Evolutionary conservation across 2,113 vertebrate species (phyloP).

Genomic region (Chroicocephalus ridibundus): DNA sequence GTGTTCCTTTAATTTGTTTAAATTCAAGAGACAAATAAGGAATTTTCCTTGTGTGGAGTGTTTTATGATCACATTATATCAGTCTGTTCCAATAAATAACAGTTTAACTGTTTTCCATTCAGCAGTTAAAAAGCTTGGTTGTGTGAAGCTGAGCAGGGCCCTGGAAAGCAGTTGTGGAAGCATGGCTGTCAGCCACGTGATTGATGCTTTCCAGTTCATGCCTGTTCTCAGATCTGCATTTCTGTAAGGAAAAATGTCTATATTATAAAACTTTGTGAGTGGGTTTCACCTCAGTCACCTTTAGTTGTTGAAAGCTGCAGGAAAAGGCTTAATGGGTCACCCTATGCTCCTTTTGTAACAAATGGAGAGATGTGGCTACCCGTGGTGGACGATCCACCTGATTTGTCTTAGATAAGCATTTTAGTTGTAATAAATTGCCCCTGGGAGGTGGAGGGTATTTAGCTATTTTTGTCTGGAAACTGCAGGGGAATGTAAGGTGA

Average conservation of each 20-base stretch:
- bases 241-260: neutral
- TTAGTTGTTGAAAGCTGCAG: neutral
- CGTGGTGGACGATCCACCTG: neutral
- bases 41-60: neutral
- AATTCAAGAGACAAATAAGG: neutral
- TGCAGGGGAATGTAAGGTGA: neutral
- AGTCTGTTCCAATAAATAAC: neutral
- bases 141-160: slow-evolving; percentile 17
- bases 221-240: neutral
- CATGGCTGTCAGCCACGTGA: neutral
- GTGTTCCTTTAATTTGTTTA: neutral
- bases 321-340: neutral
- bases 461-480: neutral
- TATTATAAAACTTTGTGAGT: neutral
- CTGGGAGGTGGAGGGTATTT: neutral
- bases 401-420: neutral
- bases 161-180: neutral
- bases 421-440: neutral
- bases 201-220: neutral
- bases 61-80: slow-evolving; percentile 35
- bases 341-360: neutral
- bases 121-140: neutral
- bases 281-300: neutral
- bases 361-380: neutral
- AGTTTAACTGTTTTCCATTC: slow-evolving; percentile 29